Conservation (phyloP, 2,113 vertebrate species). For the Numida meleagris region DNA sequence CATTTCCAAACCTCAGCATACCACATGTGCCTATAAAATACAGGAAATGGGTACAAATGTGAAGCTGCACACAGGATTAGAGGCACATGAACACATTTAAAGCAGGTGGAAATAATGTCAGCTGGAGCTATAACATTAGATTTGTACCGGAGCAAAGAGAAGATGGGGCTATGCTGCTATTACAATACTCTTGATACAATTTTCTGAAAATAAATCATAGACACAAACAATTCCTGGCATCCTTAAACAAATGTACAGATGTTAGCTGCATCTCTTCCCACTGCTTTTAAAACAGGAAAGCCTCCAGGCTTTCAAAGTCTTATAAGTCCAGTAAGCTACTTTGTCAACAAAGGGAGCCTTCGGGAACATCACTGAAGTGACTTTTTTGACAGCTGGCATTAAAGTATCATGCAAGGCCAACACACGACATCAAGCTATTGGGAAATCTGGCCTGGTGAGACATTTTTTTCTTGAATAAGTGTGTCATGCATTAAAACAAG, state of each 20-base stretch:
- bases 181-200: not conserved
- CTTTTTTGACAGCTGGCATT: not conserved
- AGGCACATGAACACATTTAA: slow-evolving; percentile 72
- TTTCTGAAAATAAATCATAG: slow-evolving; percentile 33
- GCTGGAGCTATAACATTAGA: slow-evolving; percentile 25
- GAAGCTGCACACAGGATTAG: slow-evolving; percentile 71
- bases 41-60: slow-evolving; percentile 74
- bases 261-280: slow-evolving; percentile 20
- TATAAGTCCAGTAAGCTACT: slow-evolving; percentile 24
- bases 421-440: not conserved
- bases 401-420: not conserved
- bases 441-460: not conserved
- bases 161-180: not conserved
- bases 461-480: not conserved
- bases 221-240: slow-evolving; percentile 34
- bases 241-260: slow-evolving; percentile 10
- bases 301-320: slow-evolving; percentile 28
- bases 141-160: slow-evolving; percentile 43
- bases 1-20: slow-evolving; percentile 60
- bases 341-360: slow-evolving; percentile 35
- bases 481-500: not conserved
- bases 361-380: not conserved
- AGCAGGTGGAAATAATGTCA: slow-evolving; percentile 69
- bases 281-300: slow-evolving; percentile 33
- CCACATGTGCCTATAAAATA: slow-evolving; percentile 73